Evolutionary conservation across 2,888 invertebrate genomes (phyloP), one percentile per base, ranked within the genome.

Genomic region (Ormia ochracea): DNA sequence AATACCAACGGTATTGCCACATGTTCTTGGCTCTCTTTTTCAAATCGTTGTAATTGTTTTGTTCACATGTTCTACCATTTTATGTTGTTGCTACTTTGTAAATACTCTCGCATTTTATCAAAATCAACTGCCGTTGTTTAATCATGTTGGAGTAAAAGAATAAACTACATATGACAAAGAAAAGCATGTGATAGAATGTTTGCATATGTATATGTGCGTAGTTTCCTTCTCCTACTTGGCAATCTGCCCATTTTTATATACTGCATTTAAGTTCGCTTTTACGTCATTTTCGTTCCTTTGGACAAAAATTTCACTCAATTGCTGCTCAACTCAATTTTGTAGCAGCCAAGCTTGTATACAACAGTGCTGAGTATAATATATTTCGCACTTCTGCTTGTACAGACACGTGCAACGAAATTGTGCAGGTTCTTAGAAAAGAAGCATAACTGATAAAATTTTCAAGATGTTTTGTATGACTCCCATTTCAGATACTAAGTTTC

Each of bases 231-330:
- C 66, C 72, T 63, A 76, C 45, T 80, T 80, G 80, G 80, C 80
- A 80, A 19, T 73, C 43, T 80, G 80, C 80, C 80, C 76, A 80
- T 76, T 76, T 80, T 41, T 76, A 68, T 76, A 80, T 73, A 68
- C 72, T 43, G 56, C 38, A 56, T 48, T 56, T 54, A 26, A 21
- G 12, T 9, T 78, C 66, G 59, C 38, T 59, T 48, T 33, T 50
- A 10, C 10, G 4, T 23, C 19, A 14, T 21, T 14, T 28, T 19
- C 41, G n/a, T 48, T 75, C 70, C 41, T 68, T 19, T 19, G 4
- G 17, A 33, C 12, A 5, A 65, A 36, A 41, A 9, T 19, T 28
- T 19, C 10, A 9, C 38, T 66, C 65, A 52, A 61, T 43, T 59
- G 10, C 12, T 5, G 7, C n/a, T 59, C 1, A 21, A 41, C 48